Conservation (phyloP, 1,140 invertebrate genomes). For the Lepidostoma basale region DNA sequence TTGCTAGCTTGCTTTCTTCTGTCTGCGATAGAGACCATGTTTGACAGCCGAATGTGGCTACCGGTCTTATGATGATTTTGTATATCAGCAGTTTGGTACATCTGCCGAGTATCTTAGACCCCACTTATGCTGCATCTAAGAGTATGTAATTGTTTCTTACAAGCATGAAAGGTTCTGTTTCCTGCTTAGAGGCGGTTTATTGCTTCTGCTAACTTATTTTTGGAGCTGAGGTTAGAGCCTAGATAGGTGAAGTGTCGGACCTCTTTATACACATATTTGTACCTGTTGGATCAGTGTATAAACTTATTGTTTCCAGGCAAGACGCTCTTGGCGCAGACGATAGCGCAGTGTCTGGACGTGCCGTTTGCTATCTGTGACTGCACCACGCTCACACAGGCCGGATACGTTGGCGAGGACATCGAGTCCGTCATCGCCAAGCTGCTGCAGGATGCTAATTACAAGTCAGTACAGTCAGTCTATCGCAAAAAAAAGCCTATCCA, state of each 20-base stretch:
- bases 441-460: slow-evolving; percentile 95
- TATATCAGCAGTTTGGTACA: no score
- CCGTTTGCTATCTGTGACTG: slow-evolving; percentile 99
- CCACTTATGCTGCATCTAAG: no score
- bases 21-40: no score
- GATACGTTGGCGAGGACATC: slow-evolving; percentile 99
- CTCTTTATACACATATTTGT: neutral
- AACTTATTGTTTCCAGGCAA: slow-evolving; percentile 71
- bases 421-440: slow-evolving; percentile 99
- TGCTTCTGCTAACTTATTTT: neutral
- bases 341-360: slow-evolving; percentile 94
- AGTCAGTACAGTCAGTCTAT: slow-evolving; percentile 51
- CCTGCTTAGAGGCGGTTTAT: neutral
- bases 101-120: no score
- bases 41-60: no score
- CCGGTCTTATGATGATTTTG: no score
- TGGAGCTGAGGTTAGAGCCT: neutral
- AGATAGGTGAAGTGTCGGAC: neutral
- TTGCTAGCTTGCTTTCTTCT: no score
- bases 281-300: neutral
- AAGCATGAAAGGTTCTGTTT: neutral
- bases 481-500: neutral
- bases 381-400: slow-evolving; percentile 98
- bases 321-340: slow-evolving; percentile 95
- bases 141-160: no score